A percentile compares a stretch with the other conserved stretches of the same genome.
Conservation (phyloP, 2,113 vertebrate species). For the Castor canadensis region DNA sequence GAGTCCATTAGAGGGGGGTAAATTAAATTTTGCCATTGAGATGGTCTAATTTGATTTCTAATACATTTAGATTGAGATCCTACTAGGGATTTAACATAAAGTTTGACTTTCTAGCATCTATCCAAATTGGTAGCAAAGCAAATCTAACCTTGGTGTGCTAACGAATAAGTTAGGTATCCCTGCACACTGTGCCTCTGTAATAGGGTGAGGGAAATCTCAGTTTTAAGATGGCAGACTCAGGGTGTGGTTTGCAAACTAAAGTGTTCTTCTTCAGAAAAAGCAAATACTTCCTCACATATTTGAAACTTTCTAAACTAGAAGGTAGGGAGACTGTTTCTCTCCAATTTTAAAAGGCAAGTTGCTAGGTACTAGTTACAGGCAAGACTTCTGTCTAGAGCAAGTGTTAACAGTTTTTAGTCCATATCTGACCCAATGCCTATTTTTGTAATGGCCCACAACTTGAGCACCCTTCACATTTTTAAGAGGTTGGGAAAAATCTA, state of each 20-base stretch:
- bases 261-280: neutral
- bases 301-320: neutral
- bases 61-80: neutral
- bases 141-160: neutral
- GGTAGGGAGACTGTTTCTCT: neutral
- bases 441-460: neutral
- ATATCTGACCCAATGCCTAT: neutral
- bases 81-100: neutral
- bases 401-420: neutral
- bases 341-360: neutral
- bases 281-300: neutral
- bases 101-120: neutral
- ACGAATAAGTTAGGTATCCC: fast-evolving
- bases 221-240: neutral
- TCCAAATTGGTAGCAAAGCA: neutral
- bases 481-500: neutral
- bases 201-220: neutral
- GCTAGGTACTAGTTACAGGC: neutral
- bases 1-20: neutral
- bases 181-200: neutral
- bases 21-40: neutral
- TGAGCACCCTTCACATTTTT: neutral
- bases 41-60: neutral
- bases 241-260: neutral
- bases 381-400: neutral